These are phyloP conservation scores for Drosophila testacea DNA, from an alignment of 2,888 invertebrate species.

Conservation along the genomic window DNA sequence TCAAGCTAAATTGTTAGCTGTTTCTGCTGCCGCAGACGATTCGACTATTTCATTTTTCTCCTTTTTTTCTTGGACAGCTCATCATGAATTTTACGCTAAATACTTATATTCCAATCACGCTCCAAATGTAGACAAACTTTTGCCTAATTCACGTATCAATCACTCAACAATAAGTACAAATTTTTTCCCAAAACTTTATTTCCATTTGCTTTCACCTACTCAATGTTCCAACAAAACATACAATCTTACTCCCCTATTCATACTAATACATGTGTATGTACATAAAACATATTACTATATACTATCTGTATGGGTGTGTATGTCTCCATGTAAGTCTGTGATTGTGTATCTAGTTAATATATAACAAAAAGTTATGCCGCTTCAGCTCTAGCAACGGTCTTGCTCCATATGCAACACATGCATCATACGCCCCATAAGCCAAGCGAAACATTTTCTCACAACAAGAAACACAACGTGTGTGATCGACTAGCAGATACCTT, in stretches of 20 bases:
- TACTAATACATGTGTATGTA: constrained; percentile 13
- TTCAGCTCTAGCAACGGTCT: constrained; percentile 32
- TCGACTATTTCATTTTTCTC: background rate
- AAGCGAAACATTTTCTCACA: constrained; percentile 7
- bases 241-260: constrained; percentile 15
- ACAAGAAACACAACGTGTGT: background rate
- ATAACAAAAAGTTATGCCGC: constrained; percentile 17
- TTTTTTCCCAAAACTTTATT: constrained; percentile 53
- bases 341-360: constrained; percentile 21
- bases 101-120: constrained; percentile 55
- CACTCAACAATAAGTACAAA: constrained; percentile 59
- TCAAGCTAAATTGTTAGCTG: constrained; percentile 12
- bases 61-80: constrained; percentile 29
- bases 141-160: constrained; percentile 61
- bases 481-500: constrained; percentile 2
- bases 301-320: constrained; percentile 30
- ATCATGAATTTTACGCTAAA: constrained; percentile 37
- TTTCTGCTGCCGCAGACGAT: background rate
- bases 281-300: constrained; percentile 4
- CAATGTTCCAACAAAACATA: constrained; percentile 35
- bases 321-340: constrained; percentile 17
- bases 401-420: constrained; percentile 18
- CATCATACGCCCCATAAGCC: constrained; percentile 44
- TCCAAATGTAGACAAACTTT: constrained; percentile 48
- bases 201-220: constrained; percentile 51